A percentile compares a stretch with the other conserved stretches of the same genome.
phyloP scores from a whole-genome alignment of 2,113 vertebrate species.

The Ptilorrhoa leucosticta region DNA sequence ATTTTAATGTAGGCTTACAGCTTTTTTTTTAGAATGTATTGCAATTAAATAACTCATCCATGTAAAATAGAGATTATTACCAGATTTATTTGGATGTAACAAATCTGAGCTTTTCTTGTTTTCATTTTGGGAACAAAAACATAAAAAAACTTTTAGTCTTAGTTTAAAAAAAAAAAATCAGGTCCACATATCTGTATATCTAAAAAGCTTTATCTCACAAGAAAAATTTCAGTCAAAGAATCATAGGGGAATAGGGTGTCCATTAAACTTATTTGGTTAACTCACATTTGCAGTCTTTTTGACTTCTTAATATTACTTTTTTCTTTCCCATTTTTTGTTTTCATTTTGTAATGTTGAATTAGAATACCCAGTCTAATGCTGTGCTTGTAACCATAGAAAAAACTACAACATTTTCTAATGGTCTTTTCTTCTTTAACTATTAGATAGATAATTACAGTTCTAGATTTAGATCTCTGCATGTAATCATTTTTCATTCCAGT shows the following conservation, averaged over 20 bases:
- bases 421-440: not conserved
- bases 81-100: not conserved
- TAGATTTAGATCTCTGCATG: not conserved
- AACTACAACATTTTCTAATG: not conserved
- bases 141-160: not conserved
- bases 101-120: not conserved
- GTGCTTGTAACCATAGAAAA: not conserved
- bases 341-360: not conserved
- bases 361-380: not conserved
- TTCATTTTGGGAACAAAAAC: not conserved
- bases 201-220: not conserved
- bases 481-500: not conserved
- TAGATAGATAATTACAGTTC: not conserved
- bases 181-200: not conserved
- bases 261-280: not conserved
- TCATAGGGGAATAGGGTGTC: not conserved
- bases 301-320: not conserved
- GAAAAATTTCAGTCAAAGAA: not conserved
- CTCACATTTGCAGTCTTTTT: not conserved
- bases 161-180: not conserved
- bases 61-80: not conserved
- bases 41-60: not conserved
- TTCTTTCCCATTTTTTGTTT: not conserved
- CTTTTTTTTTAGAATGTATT: not conserved
- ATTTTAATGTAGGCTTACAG: not conserved